phyloP scores from a whole-genome alignment of 2,113 vertebrate species.

The Penelope pileata region DNA sequence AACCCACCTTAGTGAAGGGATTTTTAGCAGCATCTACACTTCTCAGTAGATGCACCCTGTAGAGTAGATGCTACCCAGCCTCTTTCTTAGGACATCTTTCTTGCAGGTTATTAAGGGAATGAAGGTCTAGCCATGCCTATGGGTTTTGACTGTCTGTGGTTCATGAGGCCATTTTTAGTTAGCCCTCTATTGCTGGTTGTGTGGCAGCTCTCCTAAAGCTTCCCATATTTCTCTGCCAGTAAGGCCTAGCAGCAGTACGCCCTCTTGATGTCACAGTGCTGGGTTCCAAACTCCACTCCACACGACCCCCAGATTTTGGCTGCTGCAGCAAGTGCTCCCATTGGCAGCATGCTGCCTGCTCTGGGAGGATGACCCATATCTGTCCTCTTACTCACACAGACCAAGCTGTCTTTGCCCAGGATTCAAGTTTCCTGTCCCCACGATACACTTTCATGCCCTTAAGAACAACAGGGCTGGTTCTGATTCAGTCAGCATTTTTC shows the following conservation, averaged over 20 bases:
- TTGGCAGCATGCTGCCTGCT: neutral
- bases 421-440: neutral
- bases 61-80: neutral
- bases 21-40: neutral
- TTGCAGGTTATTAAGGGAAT: neutral
- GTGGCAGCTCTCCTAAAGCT: neutral
- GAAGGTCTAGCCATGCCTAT: neutral
- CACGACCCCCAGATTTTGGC: neutral
- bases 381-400: neutral
- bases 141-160: neutral
- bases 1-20: neutral
- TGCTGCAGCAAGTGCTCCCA: neutral
- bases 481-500: accelerated
- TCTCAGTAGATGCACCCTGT: neutral
- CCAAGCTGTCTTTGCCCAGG: neutral
- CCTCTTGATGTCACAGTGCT: neutral
- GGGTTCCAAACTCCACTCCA: neutral
- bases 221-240: neutral
- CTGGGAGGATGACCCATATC: neutral
- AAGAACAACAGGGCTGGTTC: neutral
- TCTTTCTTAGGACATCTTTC: neutral
- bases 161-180: neutral
- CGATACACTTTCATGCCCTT: neutral
- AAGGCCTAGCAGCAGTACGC: neutral
- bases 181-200: neutral